These are phyloP conservation scores for Chironomus striatipennis DNA, from an alignment of 1,140 invertebrate species.

Conservation along the genomic window DNA sequence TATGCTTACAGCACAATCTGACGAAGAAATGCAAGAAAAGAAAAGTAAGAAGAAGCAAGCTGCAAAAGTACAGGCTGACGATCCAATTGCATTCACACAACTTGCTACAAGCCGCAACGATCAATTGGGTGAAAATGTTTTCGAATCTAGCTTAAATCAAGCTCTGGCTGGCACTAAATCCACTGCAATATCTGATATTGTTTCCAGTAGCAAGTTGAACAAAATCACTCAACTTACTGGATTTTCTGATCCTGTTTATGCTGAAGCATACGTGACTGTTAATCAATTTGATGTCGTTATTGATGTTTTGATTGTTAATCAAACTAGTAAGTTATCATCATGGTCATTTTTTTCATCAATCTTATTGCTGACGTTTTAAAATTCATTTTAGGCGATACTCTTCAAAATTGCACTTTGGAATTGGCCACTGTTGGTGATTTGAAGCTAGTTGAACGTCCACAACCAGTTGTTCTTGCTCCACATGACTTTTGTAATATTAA, in stretches of 20 bases:
- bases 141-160: constrained; percentile 89
- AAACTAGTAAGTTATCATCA: constrained; percentile 73
- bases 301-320: constrained; percentile 97
- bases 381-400: constrained; percentile 60
- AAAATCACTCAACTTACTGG: constrained; percentile 99
- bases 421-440: constrained; percentile 95
- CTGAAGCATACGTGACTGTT: constrained; percentile 97
- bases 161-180: constrained; percentile 64
- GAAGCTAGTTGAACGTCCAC: constrained; percentile 95
- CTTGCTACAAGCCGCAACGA: constrained; percentile 61
- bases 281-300: constrained; percentile 98
- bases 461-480: constrained; percentile 88
- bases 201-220: constrained; percentile 55
- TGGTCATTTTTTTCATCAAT: no score
- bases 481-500: constrained; percentile 98
- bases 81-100: constrained; percentile 80
- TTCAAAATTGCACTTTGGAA: constrained; percentile 97
- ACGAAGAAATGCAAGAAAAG: constrained; percentile 42
- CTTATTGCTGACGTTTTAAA: no score
- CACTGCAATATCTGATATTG: constrained; percentile 42
- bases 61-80: constrained; percentile 71
- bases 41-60: constrained; percentile 58
- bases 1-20: constrained; percentile 77
- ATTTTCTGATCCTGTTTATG: constrained; percentile 98
- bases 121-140: constrained; percentile 81